These are phyloP conservation scores for Andrena dorsata DNA, from an alignment of 2,888 invertebrate species.

Conservation along the genomic window DNA sequence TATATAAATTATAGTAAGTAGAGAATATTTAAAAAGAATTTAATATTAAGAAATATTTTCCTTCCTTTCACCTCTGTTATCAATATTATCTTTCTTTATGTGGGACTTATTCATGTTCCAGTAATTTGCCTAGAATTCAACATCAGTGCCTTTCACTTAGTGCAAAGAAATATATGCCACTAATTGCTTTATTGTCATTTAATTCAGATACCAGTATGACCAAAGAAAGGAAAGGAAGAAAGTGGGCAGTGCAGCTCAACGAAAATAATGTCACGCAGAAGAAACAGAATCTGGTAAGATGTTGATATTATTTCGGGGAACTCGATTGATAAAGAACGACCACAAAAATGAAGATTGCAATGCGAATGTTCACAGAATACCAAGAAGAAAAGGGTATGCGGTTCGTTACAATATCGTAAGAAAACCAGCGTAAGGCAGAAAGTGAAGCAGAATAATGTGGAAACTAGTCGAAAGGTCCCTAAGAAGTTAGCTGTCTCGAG, in stretches of 20 bases:
- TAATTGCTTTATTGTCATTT: neutral
- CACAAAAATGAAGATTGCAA: neutral
- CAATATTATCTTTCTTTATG: neutral
- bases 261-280: neutral
- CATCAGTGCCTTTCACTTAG: too few species aligned
- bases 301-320: neutral
- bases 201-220: conserved; percentile 1
- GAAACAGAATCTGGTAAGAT: conserved; percentile 17
- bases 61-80: neutral
- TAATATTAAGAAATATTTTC: neutral
- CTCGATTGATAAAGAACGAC: neutral
- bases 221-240: neutral
- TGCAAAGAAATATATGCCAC: neutral
- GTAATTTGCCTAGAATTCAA: neutral
- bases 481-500: neutral
- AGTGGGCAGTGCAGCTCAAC: neutral
- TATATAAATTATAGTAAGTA: neutral
- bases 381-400: neutral
- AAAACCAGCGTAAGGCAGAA: neutral
- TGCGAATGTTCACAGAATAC: conserved; percentile 13
- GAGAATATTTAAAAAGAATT: neutral
- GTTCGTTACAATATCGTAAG: neutral
- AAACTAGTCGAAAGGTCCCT: neutral
- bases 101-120: neutral
- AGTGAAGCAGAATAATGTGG: neutral